These are phyloP conservation scores for Encarsia formosa DNA, from an alignment of 2,888 invertebrate genomes.

Conservation along the genomic window DNA sequence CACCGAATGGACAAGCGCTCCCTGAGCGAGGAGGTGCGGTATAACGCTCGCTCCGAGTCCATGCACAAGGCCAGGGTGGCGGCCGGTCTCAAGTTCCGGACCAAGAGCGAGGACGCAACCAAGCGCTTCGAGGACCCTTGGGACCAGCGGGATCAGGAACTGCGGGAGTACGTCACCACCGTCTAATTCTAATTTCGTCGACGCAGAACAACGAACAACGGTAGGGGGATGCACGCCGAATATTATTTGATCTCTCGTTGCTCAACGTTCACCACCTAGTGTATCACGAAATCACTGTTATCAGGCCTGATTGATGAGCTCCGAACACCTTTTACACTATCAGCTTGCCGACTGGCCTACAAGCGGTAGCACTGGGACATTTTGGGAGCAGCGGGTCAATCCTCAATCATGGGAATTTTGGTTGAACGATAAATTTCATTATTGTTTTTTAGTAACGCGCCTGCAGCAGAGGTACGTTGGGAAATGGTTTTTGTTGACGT, in stretches of 20 bases:
- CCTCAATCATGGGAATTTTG: too few species aligned
- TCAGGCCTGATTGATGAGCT: too few species aligned
- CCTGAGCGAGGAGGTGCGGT: constrained; percentile 47
- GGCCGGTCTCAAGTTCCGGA: constrained; percentile 39
- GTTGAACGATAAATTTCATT: too few species aligned
- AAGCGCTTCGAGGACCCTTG: constrained; percentile 36
- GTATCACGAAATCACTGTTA: too few species aligned
- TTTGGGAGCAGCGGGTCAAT: too few species aligned
- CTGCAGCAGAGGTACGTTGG: too few species aligned
- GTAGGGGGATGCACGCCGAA: background rate
- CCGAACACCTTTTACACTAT: too few species aligned
- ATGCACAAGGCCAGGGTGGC: constrained; percentile 31
- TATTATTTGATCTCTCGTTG: too few species aligned
- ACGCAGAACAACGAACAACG: constrained; percentile 14
- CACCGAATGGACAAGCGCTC: constrained; percentile 45
- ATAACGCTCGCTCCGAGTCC: constrained; percentile 26
- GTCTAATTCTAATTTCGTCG: constrained; percentile 32
- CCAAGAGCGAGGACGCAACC: constrained; percentile 46
- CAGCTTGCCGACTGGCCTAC: too few species aligned
- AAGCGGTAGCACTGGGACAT: too few species aligned
- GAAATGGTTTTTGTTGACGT: constrained; percentile 1
- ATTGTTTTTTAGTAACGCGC: too few species aligned
- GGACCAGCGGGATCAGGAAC: constrained; percentile 31
- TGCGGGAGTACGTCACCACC: constrained; percentile 48
- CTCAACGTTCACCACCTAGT: too few species aligned